Evolutionary conservation across 2,888 invertebrate genomes (phyloP).

Genomic region (Exephanes ischioxanthus): DNA sequence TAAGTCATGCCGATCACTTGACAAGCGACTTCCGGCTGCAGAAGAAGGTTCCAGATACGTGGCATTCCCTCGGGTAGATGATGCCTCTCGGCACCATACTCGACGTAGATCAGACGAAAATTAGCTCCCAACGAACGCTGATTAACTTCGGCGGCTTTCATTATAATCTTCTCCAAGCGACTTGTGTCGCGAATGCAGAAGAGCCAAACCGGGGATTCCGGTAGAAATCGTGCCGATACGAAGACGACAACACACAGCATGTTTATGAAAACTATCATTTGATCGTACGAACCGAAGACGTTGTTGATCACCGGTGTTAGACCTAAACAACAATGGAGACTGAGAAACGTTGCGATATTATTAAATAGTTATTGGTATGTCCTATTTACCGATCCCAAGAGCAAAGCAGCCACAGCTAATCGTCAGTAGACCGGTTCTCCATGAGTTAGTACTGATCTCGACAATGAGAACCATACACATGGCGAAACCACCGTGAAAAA

Average conservation of each 20-base stretch:
- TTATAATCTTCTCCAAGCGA: constrained; percentile 55
- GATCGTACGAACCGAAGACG: constrained; percentile 67
- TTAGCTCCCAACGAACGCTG: constrained; percentile 47
- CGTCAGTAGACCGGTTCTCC: constrained; percentile 66
- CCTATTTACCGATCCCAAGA: constrained; percentile 68
- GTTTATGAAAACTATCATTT: constrained; percentile 68
- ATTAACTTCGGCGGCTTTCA: constrained; percentile 63
- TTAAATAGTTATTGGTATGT: background rate
- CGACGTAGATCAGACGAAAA: constrained; percentile 62
- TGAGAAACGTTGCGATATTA: background rate
- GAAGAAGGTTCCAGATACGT: constrained; percentile 63
- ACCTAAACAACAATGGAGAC: constrained; percentile 48
- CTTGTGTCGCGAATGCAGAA: constrained; percentile 62
- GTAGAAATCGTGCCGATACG: constrained; percentile 64
- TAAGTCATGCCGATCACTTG: constrained; percentile 69
- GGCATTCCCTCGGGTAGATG: constrained; percentile 61
- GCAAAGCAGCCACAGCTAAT: constrained; percentile 68
- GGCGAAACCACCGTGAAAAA: constrained; percentile 71
- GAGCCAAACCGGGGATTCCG: constrained; percentile 72
- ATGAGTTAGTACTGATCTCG: constrained; percentile 69
- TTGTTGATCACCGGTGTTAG: constrained; percentile 63
- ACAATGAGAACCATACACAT: constrained; percentile 65
- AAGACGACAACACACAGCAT: constrained; percentile 62
- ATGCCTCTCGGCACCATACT: constrained; percentile 55
- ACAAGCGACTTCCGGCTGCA: constrained; percentile 68